Conservation (phyloP, 2,797 vertebrate genomes). For the Garrulus glandarius region DNA sequence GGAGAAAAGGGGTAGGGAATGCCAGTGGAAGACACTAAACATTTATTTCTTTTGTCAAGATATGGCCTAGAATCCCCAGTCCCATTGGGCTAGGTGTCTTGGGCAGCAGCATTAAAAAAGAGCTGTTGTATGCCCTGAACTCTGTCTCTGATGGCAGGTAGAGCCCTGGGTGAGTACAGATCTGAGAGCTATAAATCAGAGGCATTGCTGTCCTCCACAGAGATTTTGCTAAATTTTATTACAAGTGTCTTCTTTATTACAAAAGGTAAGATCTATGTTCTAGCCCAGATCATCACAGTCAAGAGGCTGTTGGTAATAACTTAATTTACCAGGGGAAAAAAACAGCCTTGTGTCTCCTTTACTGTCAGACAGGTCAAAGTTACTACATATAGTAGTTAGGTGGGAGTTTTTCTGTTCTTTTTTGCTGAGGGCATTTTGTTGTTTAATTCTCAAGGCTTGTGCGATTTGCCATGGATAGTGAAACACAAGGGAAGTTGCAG, state of each 20-base stretch:
- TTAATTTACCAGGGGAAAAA: background rate
- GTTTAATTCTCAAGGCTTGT: background rate
- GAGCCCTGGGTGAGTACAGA: background rate
- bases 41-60: background rate
- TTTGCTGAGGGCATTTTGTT: background rate
- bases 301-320: background rate
- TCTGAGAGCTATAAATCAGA: background rate
- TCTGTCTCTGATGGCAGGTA: background rate
- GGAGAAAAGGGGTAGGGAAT: background rate
- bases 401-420: background rate
- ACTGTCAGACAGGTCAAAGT: background rate
- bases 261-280: background rate
- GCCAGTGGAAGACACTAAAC: background rate
- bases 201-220: background rate
- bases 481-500: background rate
- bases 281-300: background rate
- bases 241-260: background rate
- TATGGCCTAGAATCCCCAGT: background rate
- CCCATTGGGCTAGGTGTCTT: background rate
- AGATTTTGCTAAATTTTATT: slow-evolving; percentile 20
- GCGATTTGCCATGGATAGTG: background rate
- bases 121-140: background rate
- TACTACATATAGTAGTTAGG: background rate
- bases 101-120: background rate
- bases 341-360: background rate